These are phyloP conservation scores for Melangyna quadrimaculata DNA, from an alignment of 2,888 invertebrate genomes.

Conservation along the genomic window DNA sequence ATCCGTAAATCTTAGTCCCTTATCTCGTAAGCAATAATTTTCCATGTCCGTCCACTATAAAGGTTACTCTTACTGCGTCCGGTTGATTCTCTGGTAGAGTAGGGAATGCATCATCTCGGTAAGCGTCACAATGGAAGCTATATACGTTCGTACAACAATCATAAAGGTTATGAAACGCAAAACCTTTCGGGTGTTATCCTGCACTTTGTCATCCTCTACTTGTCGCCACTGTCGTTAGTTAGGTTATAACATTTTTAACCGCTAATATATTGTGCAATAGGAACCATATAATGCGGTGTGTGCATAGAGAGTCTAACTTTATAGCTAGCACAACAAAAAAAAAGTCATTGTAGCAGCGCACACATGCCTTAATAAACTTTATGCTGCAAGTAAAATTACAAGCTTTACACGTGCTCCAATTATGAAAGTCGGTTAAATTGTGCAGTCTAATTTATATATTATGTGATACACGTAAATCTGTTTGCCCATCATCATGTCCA, in stretches of 20 bases:
- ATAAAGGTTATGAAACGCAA: conserved; percentile 22
- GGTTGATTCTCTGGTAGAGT: not conserved
- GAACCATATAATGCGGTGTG: conserved; percentile 51
- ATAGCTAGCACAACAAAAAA: conserved; percentile 5
- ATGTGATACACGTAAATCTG: conserved; percentile 44
- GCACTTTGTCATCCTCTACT: conserved; percentile 52
- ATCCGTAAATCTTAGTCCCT: not conserved
- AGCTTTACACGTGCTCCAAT: conserved; percentile 44
- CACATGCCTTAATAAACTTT: conserved; percentile 32
- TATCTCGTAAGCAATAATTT: conserved; percentile 24
- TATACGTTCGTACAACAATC: conserved; percentile 26
- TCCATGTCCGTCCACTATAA: not conserved
- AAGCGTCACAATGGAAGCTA: conserved; percentile 19
- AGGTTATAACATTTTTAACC: conserved; percentile 38
- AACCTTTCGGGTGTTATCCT: conserved; percentile 39
- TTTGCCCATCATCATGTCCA: conserved; percentile 45
- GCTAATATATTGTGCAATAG: conserved; percentile 55
- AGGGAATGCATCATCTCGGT: conserved; percentile 17
- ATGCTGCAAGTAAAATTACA: not conserved
- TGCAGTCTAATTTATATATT: conserved; percentile 29
- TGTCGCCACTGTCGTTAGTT: conserved; percentile 38
- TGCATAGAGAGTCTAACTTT: conserved; percentile 40
- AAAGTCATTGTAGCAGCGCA: conserved; percentile 35
- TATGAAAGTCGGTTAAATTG: conserved; percentile 27
- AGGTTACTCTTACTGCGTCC: not conserved